These are phyloP conservation scores for Brenthis daphne DNA, from an alignment of 2,888 invertebrate genomes.

Conservation along the genomic window DNA sequence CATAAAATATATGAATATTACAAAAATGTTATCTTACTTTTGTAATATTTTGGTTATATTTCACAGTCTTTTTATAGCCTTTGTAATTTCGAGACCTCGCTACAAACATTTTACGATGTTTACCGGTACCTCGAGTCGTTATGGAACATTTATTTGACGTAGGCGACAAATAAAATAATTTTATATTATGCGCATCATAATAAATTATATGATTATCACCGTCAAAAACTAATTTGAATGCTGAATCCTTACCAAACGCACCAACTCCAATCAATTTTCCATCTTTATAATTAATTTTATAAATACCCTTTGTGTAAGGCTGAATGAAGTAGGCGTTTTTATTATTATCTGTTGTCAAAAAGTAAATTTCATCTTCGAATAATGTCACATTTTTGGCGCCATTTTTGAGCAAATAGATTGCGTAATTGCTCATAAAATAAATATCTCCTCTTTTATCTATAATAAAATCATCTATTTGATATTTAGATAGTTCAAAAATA, in stretches of 20 bases:
- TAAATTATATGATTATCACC: slow-evolving; percentile 62
- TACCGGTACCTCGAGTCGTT: slow-evolving; percentile 46
- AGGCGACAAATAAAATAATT: slow-evolving; percentile 59
- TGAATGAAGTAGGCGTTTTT: slow-evolving; percentile 60
- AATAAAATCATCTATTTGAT: slow-evolving; percentile 62
- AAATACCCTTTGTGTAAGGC: slow-evolving; percentile 55
- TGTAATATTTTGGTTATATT: slow-evolving; percentile 19
- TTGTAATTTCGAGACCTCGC: slow-evolving; percentile 24
- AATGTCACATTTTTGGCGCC: slow-evolving; percentile 49
- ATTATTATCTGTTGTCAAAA: slow-evolving; percentile 56
- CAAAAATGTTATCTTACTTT: slow-evolving; percentile 20
- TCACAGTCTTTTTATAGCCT: slow-evolving; percentile 23
- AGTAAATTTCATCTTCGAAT: slow-evolving; percentile 57
- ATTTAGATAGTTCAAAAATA: slow-evolving; percentile 51
- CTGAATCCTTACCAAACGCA: slow-evolving; percentile 54
- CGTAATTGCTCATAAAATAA: slow-evolving; percentile 59
- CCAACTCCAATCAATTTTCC: slow-evolving; percentile 53
- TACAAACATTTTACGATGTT: slow-evolving; percentile 37
- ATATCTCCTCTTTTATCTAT: slow-evolving; percentile 59
- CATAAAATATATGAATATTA: slow-evolving; percentile 10
- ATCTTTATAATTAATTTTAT: slow-evolving; percentile 54
- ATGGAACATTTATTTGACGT: slow-evolving; percentile 57
- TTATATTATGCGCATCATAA: slow-evolving; percentile 53
- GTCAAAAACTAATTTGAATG: slow-evolving; percentile 59
- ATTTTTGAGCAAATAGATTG: slow-evolving; percentile 55